Conservation (phyloP, 2,888 invertebrate genomes). For the Orthonevra nobilis region DNA sequence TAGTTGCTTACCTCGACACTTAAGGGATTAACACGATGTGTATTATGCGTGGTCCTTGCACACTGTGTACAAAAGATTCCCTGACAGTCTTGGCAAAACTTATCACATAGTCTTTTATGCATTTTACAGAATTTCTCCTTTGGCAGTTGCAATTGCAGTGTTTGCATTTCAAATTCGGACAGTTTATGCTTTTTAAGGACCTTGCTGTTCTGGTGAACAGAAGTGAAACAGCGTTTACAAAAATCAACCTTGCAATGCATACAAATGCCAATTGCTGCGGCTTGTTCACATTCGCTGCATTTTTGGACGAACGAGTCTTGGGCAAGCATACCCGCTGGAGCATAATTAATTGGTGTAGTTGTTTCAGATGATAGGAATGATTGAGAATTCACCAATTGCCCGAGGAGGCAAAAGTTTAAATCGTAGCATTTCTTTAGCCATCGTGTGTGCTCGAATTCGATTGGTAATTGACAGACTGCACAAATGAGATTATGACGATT, state of each 20-base stretch:
- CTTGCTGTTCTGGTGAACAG: conserved; percentile 75
- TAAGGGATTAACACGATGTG: conserved; percentile 70
- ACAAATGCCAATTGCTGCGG: conserved; percentile 73
- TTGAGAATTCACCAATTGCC: conserved; percentile 71
- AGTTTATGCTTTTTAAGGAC: conserved; percentile 74
- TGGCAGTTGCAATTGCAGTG: conserved; percentile 65
- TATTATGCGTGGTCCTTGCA: conserved; percentile 65
- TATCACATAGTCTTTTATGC: conserved; percentile 67
- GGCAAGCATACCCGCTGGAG: conserved; percentile 24
- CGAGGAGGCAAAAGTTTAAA: conserved; percentile 75
- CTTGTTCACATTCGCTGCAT: conserved; percentile 75
- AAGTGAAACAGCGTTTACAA: conserved; percentile 75
- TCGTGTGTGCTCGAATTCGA: conserved; percentile 59
- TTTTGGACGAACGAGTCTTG: conserved; percentile 64
- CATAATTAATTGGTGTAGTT: background rate
- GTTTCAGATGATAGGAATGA: conserved; percentile 66
- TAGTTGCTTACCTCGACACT: conserved; percentile 71
- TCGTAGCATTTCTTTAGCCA: conserved; percentile 72
- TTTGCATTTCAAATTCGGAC: conserved; percentile 49
- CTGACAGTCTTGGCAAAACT: conserved; percentile 73
- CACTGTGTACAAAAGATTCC: conserved; percentile 72
- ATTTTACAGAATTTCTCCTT: conserved; percentile 66
- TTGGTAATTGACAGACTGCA: conserved; percentile 71
- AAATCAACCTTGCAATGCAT: conserved; percentile 75
- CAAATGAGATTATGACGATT: conserved; percentile 73